Percentiles rank a stretch among this genome's conserved stretches.
Evolutionary conservation across 2,888 invertebrate genomes (phyloP).

Genomic region (Cryptus armator): DNA sequence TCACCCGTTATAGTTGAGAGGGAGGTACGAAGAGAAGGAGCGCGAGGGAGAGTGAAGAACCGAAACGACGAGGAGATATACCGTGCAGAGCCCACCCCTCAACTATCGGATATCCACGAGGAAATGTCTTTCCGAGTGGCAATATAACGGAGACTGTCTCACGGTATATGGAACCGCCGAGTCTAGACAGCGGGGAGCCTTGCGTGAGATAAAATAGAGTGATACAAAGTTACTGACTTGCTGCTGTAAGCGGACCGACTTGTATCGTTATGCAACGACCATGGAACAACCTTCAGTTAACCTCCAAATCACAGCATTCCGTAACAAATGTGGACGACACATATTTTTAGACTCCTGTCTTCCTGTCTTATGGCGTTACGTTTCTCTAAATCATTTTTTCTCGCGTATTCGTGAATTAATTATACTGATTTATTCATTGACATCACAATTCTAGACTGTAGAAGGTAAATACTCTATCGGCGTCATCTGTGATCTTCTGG

Average conservation of each 20-base stretch:
- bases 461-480: no score
- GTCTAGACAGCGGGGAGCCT: constrained; percentile 28
- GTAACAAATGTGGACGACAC: neutral
- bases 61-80: constrained; percentile 23
- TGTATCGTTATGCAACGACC: neutral
- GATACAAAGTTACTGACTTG: constrained; percentile 20
- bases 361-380: neutral
- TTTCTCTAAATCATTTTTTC: neutral
- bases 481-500: no score
- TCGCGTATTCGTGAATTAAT: neutral
- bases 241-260: neutral
- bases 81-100: constrained; percentile 25
- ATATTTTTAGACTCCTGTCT: neutral
- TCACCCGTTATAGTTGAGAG: constrained; percentile 8
- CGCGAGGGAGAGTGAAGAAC: neutral
- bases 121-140: constrained; percentile 75
- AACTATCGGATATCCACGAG: constrained; percentile 55
- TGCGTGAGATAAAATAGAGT: constrained; percentile 2
- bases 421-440: no score
- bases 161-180: constrained; percentile 36
- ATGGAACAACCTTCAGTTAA: neutral
- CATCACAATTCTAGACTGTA: no score
- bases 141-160: constrained; percentile 71
- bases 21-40: neutral
- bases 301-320: neutral